These are phyloP conservation scores for Hemibagrus wyckioides DNA, from an alignment of 2,113 vertebrate species.

Conservation along the genomic window DNA sequence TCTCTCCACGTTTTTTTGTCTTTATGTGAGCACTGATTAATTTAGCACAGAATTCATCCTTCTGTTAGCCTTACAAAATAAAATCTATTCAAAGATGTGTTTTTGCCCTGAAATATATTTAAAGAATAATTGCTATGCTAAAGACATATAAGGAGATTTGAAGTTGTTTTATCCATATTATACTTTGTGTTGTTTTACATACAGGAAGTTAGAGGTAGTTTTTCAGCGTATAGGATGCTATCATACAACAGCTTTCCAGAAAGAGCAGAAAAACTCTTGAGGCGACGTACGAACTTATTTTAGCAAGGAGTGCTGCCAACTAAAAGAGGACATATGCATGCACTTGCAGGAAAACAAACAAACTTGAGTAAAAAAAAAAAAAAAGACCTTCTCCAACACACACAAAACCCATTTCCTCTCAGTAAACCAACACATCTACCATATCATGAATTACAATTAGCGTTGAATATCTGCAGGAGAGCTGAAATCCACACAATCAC, in stretches of 20 bases:
- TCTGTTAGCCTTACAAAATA: background rate
- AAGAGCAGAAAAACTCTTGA: conserved; percentile 33
- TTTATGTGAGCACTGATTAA: background rate
- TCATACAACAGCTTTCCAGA: conserved; percentile 9
- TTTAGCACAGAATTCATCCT: background rate
- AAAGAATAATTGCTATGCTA: background rate
- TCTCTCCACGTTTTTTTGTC: background rate
- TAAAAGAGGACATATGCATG: conserved; percentile 19
- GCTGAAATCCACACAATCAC: background rate
- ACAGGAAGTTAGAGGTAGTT: background rate
- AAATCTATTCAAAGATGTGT: background rate
- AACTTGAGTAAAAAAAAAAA: background rate
- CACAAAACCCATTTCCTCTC: background rate
- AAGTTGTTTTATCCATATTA: background rate
- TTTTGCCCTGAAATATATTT: background rate
- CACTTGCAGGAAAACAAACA: background rate
- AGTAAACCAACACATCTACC: background rate
- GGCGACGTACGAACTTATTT: background rate
- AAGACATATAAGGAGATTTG: background rate
- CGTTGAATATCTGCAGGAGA: background rate
- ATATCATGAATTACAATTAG: conserved; percentile 15
- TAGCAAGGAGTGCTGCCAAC: conserved; percentile 12
- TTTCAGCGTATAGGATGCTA: background rate
- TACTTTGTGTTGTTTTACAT: background rate
- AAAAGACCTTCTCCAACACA: background rate